Base-by-base conservation (phyloP, 2,888 invertebrate species). In the Conchocele bisecta region DNA sequence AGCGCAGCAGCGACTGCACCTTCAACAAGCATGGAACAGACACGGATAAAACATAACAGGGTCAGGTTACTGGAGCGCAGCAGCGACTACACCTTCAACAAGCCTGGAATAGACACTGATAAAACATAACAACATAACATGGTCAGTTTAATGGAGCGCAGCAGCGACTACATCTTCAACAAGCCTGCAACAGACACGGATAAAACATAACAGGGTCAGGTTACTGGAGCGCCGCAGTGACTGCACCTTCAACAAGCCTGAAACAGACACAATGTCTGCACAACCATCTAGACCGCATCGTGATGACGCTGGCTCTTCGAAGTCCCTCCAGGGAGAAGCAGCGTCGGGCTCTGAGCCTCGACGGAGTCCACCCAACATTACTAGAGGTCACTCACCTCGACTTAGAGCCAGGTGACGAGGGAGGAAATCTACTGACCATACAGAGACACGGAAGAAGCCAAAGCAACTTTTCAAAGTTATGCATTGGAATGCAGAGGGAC, bases 1-100 rank as follows among this genome's bases (percentile, higher is more conserved):
- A 82, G 83, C 94, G 94, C 42, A 97, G 90, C 39, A 97, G 92
- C 77, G 94, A 94, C 86, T 95, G 94, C 39, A 96, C 93, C 71
- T 94, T 93, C 13, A 94, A 92, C 59, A 97, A 92, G 87, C 95
- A 95, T 95, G 91, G 7, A 83, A 59, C 17, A 33, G n/a, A 56
- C 64, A 5, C 17, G 37, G 13, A 11, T 11, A 11, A 35, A 13
- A 11, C 37, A 35, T 35, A 13, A 13, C 37, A n/a, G 13, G 37
- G 11, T 35, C n/a, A 35, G 13, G 13, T 11, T 11, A 11, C 37
- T 35, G 37, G 13, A 11, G 13, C 11, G 37, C 11, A 35, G 37
- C 37, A 35, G 37, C 11, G 37, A 35, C n/a, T 35, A 35, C n/a
- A 35, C 37, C n/a, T 35, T 35, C 37, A 35, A 35, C n/a, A 35